Base-by-base conservation (phyloP, 2,113 vertebrate genomes). In the Microtus richardsoni region DNA sequence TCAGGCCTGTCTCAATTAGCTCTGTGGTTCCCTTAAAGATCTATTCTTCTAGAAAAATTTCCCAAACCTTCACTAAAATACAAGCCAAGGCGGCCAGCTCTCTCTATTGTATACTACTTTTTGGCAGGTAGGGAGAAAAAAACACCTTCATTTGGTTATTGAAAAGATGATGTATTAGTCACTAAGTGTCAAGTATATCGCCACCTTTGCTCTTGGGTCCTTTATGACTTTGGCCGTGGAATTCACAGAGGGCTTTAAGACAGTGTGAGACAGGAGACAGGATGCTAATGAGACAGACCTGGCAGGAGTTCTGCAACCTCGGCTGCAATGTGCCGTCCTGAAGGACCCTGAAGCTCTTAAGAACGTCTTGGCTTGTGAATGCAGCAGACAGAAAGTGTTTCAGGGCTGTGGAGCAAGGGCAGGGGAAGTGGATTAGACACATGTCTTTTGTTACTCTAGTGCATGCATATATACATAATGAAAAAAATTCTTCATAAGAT, bases 81-180 rank as follows among this genome's bases (percentile, higher is more conserved):
- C 16, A 91, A 83, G 83, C 41, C 7, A n/a, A 52, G 13, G 30
- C 0, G 41, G 41, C 16, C 44, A 79, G 39, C 52, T 28, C 44
- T 94, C 26, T 93, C 52, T 30, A 8, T 77, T 68, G 54, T 60
- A 41, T 9, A 90, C 4, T 11, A 7, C 82, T 64, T 94, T 47
- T 82, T 85, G 66, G 62, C 36, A 93, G 60, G 33, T 93, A 30
- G 68, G 1, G 24, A 91, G 33, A 78, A 21, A 47, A 44, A 78
- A 71, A 39, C 12, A 39, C n/a, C 58, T 62, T 64, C 33, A 9
- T 92, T 95, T 96, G 75, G 60, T 80, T 95, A 84, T 36, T 77
- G 84, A 78, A 75, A 41, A 12, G 26, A 71, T 89, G 58, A 91
- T 22, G 58, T 79, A 83, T 68, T 62, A 82, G 77, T 41, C 39